Evolutionary conservation across 2,888 invertebrate species (phyloP), one percentile per base, ranked within the genome.

Genomic region (Pteria penguin): DNA sequence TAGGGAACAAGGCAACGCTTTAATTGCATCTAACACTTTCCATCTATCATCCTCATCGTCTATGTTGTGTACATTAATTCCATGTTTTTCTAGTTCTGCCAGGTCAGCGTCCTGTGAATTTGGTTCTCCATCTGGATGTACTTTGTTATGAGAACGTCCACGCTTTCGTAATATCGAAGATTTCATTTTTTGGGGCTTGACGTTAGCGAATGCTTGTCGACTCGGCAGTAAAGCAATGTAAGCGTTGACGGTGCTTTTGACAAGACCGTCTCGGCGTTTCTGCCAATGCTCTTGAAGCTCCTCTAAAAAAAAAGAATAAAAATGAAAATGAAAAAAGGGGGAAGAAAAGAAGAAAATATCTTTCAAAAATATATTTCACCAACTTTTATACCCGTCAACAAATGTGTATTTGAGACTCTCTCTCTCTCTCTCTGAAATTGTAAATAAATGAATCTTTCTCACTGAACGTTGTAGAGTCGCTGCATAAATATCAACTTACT

Each of bases 201-300:
- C 24, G 1, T 54, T 57, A 55, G 67, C 27, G 18, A 58, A 24
- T 33, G 52, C 24, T 24, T 62, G 67, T 33, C 66, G 58, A 31
- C 76, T 76, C 0, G 76, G 76, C 14, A 76, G 45, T 45, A 76
- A 65, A 2, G 57, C 55, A 45, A 76, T 68, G 45, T 60, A 71
- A 14, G 72, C 68, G 63, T 65, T 54, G 33, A 58, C 72, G 29
- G 63, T 57, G 72, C 65, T 65, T 45, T 55, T 65, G 24, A 26
- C 22, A 3, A 29, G 14, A 4, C 57, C 68, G 11, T 45, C 11
- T 24, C 57, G 55, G 4, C 31, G 55, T 2, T 22, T 29, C 8
- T 26, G 26, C 57, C 33, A 57, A 29, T 68, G 68, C 26, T 14
- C 31, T 24, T 55, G 26, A 24, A 68, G 57, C 32, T 68, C 68